Evolutionary conservation across 1,140 invertebrate genomes (phyloP).

Genomic region (Bombus breviceps): DNA sequence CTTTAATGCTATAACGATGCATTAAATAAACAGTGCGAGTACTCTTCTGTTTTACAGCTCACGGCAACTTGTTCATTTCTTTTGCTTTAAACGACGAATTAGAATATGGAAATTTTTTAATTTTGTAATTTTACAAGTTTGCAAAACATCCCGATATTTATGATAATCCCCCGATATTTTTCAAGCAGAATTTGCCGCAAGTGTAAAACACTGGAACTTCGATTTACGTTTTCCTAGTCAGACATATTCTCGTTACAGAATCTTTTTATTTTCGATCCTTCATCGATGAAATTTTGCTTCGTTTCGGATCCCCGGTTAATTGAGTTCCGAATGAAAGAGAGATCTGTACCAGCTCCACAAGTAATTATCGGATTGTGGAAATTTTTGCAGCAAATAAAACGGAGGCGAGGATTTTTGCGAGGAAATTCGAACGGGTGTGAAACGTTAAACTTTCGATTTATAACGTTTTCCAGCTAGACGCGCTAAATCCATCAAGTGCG

Average conservation of each 20-base stretch:
- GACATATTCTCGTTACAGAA: background rate
- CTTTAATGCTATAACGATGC: background rate
- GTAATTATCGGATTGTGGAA: background rate
- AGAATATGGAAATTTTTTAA: too few species aligned
- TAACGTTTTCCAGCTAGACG: slow-evolving; percentile 62
- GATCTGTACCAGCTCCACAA: background rate
- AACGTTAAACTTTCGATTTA: slow-evolving; percentile 63
- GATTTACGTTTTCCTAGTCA: background rate
- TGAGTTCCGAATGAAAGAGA: too few species aligned
- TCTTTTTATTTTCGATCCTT: background rate
- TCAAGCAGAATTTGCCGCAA: too few species aligned
- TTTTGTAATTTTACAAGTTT: too few species aligned
- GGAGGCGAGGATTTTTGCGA: background rate
- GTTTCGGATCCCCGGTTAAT: background rate
- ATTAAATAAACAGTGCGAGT: too few species aligned
- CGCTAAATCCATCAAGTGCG: slow-evolving; percentile 50
- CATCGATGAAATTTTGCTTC: too few species aligned
- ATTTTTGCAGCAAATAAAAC: background rate
- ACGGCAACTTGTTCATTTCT: too few species aligned
- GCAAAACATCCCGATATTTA: too few species aligned
- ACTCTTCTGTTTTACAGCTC: too few species aligned
- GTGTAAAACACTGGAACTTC: too few species aligned
- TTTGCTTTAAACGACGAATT: too few species aligned
- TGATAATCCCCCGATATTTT: too few species aligned
- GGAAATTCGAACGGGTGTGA: slow-evolving; percentile 27